Percentiles rank a stretch among this genome's conserved stretches.
Evolutionary conservation across 2,797 vertebrate species (phyloP).

Genomic region (Miichthys miiuy): DNA sequence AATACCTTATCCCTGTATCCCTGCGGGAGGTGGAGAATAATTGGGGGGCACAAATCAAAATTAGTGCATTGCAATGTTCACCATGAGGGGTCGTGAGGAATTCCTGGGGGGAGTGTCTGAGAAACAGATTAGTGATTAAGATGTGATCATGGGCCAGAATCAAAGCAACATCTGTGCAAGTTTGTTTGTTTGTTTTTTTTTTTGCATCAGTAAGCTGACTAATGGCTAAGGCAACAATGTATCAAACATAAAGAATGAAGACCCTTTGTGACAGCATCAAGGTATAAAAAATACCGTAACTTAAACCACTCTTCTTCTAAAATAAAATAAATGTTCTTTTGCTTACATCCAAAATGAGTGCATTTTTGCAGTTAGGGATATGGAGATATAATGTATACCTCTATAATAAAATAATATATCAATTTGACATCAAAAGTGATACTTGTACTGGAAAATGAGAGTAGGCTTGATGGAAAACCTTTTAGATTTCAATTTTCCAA

Average conservation of each 20-base stretch:
- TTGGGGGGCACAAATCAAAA: conserved; percentile 75
- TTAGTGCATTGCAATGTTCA: conserved; percentile 65
- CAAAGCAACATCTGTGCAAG: neutral
- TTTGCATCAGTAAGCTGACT: neutral
- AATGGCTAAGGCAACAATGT: neutral
- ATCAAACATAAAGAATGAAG: neutral
- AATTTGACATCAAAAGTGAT: neutral
- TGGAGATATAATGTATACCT: neutral
- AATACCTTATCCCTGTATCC: conserved; percentile 50
- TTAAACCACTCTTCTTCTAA: neutral
- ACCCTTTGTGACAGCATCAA: neutral
- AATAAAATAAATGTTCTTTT: neutral
- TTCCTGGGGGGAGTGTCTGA: conserved; percentile 31
- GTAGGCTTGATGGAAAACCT: neutral
- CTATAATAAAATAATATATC: neutral
- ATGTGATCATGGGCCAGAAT: conserved; percentile 15
- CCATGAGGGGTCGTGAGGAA: conserved; percentile 50
- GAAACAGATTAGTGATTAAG: conserved; percentile 45
- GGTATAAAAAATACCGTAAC: neutral
- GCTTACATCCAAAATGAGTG: neutral
- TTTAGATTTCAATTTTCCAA: neutral
- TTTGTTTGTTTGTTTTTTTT: conserved; percentile 3
- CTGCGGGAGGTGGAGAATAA: conserved; percentile 59
- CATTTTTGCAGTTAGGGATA: no score
- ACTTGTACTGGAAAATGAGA: neutral